Evolutionary conservation across 2,888 invertebrate genomes (phyloP).

Genomic region (Agelastica alni): DNA sequence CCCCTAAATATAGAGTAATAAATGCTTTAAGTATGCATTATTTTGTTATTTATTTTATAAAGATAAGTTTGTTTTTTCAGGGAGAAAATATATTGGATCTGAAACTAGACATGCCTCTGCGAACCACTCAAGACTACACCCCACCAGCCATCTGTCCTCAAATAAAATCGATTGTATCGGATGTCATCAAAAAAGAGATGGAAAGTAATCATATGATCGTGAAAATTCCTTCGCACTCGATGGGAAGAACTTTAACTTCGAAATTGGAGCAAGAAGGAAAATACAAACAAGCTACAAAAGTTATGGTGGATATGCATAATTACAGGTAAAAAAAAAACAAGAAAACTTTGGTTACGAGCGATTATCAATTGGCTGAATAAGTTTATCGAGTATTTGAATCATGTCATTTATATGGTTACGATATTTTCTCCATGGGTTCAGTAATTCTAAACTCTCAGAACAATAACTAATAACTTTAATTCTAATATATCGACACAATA

Average conservation of each 20-base stretch:
- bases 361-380: too few species aligned
- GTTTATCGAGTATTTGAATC: too few species aligned
- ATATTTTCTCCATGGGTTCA: too few species aligned
- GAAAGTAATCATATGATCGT: constrained; percentile 51
- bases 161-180: constrained; percentile 68
- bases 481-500: too few species aligned
- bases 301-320: constrained; percentile 53
- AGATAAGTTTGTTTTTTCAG: constrained; percentile 38
- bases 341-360: too few species aligned
- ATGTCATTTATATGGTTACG: too few species aligned
- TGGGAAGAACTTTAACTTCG: constrained; percentile 48
- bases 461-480: too few species aligned
- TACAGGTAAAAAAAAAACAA: constrained; percentile 49
- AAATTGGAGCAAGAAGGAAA: constrained; percentile 55
- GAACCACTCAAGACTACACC: constrained; percentile 77
- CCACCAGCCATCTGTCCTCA: constrained; percentile 73
- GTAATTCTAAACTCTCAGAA: too few species aligned
- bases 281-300: constrained; percentile 54
- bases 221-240: constrained; percentile 52
- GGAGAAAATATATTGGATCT: constrained; percentile 75
- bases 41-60: constrained; percentile 7
- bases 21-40: constrained; percentile 3
- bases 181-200: constrained; percentile 60
- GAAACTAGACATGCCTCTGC: constrained; percentile 74
- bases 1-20: constrained; percentile 51